A percentile compares a stretch with the other conserved stretches of the same genome.
phyloP scores from a whole-genome alignment of 1,140 invertebrate genomes.

The Ditylenchus dipsaci region DNA sequence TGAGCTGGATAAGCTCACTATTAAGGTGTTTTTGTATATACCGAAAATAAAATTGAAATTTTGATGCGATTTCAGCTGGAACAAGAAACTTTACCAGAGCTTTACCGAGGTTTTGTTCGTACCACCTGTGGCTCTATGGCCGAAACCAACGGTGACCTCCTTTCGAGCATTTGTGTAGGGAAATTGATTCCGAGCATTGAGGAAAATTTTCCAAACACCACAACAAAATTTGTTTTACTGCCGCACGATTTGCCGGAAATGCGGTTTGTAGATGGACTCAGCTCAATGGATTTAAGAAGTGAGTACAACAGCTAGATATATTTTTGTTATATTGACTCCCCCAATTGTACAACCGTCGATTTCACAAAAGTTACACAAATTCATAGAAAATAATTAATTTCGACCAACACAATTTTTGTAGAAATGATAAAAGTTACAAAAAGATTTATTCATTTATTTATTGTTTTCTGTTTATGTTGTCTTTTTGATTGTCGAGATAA shows the following conservation, averaged over 20 bases:
- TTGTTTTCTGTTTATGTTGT: too few relatives aligned
- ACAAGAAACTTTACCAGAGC: conserved; percentile 39
- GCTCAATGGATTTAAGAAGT: conserved; percentile 53
- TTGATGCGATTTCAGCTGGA: conserved; percentile 51
- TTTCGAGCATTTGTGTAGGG: conserved; percentile 49
- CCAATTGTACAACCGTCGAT: too few relatives aligned
- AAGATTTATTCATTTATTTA: background rate
- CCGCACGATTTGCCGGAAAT: conserved; percentile 53
- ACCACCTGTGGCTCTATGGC: conserved; percentile 42
- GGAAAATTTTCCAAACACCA: conserved; percentile 52
- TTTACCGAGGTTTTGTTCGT: conserved; percentile 50
- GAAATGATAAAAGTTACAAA: background rate
- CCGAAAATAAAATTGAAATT: too few relatives aligned
- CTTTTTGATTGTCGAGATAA: too few relatives aligned
- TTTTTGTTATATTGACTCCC: too few relatives aligned
- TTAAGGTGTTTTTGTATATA: conserved; percentile 42
- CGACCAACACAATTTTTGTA: too few relatives aligned
- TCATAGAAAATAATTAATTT: too few relatives aligned
- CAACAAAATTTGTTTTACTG: conserved; percentile 53
- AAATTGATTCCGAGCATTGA: conserved; percentile 50
- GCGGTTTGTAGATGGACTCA: conserved; percentile 44
- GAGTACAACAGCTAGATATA: too few relatives aligned
- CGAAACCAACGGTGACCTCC: conserved; percentile 34
- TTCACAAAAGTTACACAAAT: too few relatives aligned
- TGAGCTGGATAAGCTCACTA: conserved; percentile 46